Percentiles rank a stretch among this genome's conserved stretches.
phyloP scores from a whole-genome alignment of 2,797 vertebrate genomes.

The Chaetodon trifasciatus region DNA sequence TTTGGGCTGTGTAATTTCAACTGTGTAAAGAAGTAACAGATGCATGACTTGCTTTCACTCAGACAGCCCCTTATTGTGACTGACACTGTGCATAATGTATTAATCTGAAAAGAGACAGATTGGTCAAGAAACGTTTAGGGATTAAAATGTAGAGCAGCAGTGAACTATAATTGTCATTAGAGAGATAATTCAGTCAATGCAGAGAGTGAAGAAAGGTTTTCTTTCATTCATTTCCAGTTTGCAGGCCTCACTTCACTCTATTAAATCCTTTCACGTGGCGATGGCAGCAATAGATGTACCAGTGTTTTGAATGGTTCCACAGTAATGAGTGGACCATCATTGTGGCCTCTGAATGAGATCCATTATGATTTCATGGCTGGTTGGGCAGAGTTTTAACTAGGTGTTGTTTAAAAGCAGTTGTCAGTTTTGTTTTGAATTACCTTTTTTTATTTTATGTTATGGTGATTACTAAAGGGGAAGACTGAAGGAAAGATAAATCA shows the following conservation, averaged over 20 bases:
- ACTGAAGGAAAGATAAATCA: constrained; percentile 40
- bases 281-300: constrained; percentile 60
- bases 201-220: constrained; percentile 19
- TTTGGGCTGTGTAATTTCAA: background rate
- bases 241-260: constrained; percentile 62
- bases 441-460: constrained; percentile 49
- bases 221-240: constrained; percentile 41
- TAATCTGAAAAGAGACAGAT: constrained; percentile 16
- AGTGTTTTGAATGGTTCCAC: constrained; percentile 59
- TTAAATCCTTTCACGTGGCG: constrained; percentile 62
- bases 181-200: constrained; percentile 32
- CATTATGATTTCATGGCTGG: constrained; percentile 84
- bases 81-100: constrained; percentile 18
- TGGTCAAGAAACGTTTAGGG: constrained; percentile 16
- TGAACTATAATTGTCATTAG: constrained; percentile 39
- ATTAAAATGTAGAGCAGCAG: constrained; percentile 13
- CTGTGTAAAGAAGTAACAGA: background rate
- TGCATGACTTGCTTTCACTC: background rate
- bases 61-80: constrained; percentile 1
- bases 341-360: constrained; percentile 73
- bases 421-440: constrained; percentile 74
- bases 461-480: constrained; percentile 52
- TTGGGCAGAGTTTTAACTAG: constrained; percentile 64
- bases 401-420: constrained; percentile 66
- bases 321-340: constrained; percentile 70